phyloP scores from a whole-genome alignment of 2,888 invertebrate genomes.

The Frankliniella fusca region DNA sequence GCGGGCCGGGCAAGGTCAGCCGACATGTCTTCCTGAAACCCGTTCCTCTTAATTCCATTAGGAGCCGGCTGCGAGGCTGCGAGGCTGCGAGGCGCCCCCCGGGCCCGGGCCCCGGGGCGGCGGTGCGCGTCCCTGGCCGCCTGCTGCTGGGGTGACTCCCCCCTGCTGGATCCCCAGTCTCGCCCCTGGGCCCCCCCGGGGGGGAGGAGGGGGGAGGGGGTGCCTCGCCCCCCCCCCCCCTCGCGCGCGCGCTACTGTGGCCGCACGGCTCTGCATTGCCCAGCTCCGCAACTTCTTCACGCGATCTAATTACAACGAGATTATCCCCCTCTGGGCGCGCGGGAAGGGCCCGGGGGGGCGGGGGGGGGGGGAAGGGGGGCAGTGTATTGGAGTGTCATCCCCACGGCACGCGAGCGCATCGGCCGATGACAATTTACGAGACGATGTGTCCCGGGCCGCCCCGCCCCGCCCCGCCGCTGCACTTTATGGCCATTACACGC shows the following conservation, averaged over 20 bases:
- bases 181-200: neutral
- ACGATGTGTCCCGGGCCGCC: neutral
- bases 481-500: neutral
- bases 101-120: no score
- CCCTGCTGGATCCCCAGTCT: neutral
- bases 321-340: neutral
- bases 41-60: no score
- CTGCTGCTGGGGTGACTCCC: no score
- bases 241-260: no score
- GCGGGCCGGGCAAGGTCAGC: no score
- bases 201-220: no score
- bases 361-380: neutral
- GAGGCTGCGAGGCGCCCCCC: no score
- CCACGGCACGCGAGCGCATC: neutral
- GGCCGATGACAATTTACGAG: neutral
- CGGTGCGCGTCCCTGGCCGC: no score
- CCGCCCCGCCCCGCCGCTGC: no score
- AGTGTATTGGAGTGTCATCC: neutral
- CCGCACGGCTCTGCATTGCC: neutral
- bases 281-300: neutral
- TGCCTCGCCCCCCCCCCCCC: no score
- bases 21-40: no score
- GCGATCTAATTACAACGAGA: slow-evolving; percentile 13
- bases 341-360: neutral
- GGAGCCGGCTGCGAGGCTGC: no score